phyloP scores from a whole-genome alignment of 2,113 vertebrate species.

The Trogon surrucura region DNA sequence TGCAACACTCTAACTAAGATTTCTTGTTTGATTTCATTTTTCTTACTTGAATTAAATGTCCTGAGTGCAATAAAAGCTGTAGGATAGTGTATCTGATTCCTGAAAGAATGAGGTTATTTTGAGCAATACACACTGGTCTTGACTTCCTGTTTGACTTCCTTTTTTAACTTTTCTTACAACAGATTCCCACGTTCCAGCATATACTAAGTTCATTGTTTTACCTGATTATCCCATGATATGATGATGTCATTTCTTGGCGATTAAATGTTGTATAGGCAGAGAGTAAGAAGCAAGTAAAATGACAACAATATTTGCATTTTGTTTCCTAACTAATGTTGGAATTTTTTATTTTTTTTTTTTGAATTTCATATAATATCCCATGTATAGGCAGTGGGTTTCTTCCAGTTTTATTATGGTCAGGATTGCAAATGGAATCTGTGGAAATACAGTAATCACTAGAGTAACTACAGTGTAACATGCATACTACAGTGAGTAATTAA shows the following conservation, averaged over 20 bases:
- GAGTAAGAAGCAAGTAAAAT: neutral
- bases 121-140: neutral
- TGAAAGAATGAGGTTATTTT: neutral
- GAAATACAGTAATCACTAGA: neutral
- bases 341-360: neutral
- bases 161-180: neutral
- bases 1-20: neutral
- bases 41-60: neutral
- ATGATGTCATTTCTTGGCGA: neutral
- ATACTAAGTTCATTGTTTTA: neutral
- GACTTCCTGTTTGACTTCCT: neutral
- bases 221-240: neutral
- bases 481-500: neutral
- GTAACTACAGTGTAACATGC: neutral
- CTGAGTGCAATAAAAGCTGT: neutral
- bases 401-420: neutral
- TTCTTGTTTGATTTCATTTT: neutral
- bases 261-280: neutral
- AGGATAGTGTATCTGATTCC: neutral
- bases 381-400: neutral
- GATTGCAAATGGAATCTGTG: neutral
- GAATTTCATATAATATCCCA: neutral
- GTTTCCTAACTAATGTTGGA: neutral
- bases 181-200: rapidly evolving
- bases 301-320: neutral